Conservation (phyloP, 1,140 invertebrate species). For the Drosophila quadrilineata region DNA sequence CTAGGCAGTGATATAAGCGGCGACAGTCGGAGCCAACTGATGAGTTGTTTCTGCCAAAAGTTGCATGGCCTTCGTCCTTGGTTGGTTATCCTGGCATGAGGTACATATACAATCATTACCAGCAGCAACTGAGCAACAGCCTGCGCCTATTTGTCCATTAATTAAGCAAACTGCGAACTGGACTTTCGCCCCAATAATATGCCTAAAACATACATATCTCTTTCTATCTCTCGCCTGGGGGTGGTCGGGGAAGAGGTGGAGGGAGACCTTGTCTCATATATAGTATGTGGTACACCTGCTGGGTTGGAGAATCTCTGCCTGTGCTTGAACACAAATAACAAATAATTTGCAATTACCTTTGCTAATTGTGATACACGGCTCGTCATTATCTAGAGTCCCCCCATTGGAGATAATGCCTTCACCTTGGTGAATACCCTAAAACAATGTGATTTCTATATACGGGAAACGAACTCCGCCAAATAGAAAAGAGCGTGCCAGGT, state of each 20-base stretch:
- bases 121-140: slow-evolving; percentile 22
- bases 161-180: slow-evolving; percentile 21
- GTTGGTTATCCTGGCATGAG: slow-evolving; percentile 14
- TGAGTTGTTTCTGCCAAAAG: slow-evolving; percentile 55
- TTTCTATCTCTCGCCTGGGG: too few relatives aligned
- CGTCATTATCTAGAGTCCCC: slow-evolving; percentile 51
- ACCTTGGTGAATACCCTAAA: slow-evolving; percentile 71
- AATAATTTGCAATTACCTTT: slow-evolving; percentile 70
- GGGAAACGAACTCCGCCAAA: not conserved
- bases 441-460: slow-evolving; percentile 51
- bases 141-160: slow-evolving; percentile 25
- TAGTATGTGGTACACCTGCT: slow-evolving; percentile 7
- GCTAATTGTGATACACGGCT: slow-evolving; percentile 66
- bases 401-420: slow-evolving; percentile 41
- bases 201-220: not conserved
- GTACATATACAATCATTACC: slow-evolving; percentile 6
- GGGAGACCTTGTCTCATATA: too few relatives aligned
- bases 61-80: too few relatives aligned
- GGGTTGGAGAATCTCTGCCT: too few relatives aligned
- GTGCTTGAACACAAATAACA: too few relatives aligned
- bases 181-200: slow-evolving; percentile 17
- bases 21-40: slow-evolving; percentile 36
- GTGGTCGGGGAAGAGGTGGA: too few relatives aligned
- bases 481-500: slow-evolving; percentile 59
- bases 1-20: slow-evolving; percentile 82